phyloP scores from a whole-genome alignment of 2,797 vertebrate species.

The Sebastes hubbsi region DNA sequence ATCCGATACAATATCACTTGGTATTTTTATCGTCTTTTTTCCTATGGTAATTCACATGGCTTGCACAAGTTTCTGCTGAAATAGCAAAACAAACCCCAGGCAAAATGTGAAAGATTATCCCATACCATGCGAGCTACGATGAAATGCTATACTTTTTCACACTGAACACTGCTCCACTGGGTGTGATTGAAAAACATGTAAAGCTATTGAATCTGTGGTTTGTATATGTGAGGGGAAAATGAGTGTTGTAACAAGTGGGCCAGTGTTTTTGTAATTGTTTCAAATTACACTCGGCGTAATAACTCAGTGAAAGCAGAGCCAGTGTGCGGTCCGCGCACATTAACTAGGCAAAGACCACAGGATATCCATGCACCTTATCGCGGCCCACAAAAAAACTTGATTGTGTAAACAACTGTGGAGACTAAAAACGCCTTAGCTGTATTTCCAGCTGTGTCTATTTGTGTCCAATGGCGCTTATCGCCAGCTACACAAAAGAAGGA shows the following conservation, averaged over 20 bases:
- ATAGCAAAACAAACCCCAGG: constrained; percentile 88
- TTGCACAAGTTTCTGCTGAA: constrained; percentile 87
- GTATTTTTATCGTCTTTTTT: constrained; percentile 74
- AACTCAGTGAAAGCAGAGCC: constrained; percentile 79
- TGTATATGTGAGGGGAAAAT: constrained; percentile 82
- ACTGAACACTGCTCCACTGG: constrained; percentile 84
- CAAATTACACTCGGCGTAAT: constrained; percentile 83
- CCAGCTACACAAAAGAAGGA: constrained; percentile 45
- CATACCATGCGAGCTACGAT: constrained; percentile 82
- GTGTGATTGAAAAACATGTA: constrained; percentile 87
- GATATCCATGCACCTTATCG: constrained; percentile 76
- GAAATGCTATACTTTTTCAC: constrained; percentile 85
- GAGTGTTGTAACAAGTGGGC: constrained; percentile 86
- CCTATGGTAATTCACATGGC: constrained; percentile 84
- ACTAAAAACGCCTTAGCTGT: constrained; percentile 49
- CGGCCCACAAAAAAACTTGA: constrained; percentile 36
- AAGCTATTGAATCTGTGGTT: constrained; percentile 86
- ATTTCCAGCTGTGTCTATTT: constrained; percentile 69
- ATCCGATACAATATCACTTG: constrained; percentile 79
- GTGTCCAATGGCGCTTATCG: constrained; percentile 60
- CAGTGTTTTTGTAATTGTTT: constrained; percentile 86
- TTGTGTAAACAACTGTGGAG: constrained; percentile 67
- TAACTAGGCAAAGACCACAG: constrained; percentile 71
- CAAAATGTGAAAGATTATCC: constrained; percentile 87
- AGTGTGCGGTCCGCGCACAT: constrained; percentile 71